A percentile compares a stretch with the other conserved stretches of the same genome.
Evolutionary conservation across 2,797 vertebrate species (phyloP).

Genomic region (Poeciliopsis infans): DNA sequence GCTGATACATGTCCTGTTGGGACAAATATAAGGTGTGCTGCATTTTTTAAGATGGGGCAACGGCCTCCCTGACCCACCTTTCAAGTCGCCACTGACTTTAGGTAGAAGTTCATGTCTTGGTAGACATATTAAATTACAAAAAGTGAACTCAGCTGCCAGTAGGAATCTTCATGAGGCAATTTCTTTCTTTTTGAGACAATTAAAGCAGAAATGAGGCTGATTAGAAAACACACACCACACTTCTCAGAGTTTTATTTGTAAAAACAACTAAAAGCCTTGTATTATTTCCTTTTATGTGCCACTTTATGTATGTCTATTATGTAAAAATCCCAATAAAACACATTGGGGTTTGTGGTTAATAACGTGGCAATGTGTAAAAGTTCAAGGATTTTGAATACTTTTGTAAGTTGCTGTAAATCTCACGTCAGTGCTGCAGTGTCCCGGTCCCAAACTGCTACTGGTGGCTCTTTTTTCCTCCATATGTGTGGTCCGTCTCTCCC

Average conservation of each 20-base stretch:
- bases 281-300: neutral
- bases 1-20: neutral
- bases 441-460: constrained; percentile 5
- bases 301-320: neutral
- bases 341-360: neutral
- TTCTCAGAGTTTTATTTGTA: neutral
- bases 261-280: neutral
- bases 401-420: neutral
- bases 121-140: neutral
- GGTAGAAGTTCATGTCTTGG: neutral
- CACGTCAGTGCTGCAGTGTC: neutral
- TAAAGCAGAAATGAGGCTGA: neutral
- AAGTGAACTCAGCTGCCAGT: neutral
- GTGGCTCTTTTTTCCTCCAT: neutral
- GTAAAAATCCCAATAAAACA: neutral
- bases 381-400: neutral
- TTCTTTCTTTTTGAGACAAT: neutral
- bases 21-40: too few relatives aligned
- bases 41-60: neutral
- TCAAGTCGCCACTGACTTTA: neutral
- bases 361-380: neutral
- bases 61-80: too few relatives aligned
- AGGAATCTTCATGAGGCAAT: neutral
- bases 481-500: constrained; percentile 21
- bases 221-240: neutral